Base-by-base conservation (phyloP, 2,113 vertebrate genomes). In the Pluvialis apricaria region DNA sequence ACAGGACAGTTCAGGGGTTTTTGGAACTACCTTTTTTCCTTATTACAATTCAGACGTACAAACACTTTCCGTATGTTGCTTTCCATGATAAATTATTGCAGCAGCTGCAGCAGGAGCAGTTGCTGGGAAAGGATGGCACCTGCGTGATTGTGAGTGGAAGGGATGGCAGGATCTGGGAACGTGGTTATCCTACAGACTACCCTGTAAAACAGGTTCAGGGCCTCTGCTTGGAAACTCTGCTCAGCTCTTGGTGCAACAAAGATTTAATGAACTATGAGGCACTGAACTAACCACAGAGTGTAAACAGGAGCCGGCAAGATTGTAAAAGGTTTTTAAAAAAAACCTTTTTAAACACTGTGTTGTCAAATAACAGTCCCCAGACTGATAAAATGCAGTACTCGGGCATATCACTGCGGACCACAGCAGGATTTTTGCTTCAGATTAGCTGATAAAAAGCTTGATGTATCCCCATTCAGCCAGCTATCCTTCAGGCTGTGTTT, bases 401-500 rank as follows among this genome's bases (percentile, higher is more conserved):
- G 3, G 91, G 68, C 89, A 88, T 88, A 96, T 94, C 77, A 31
- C 85, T 49, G 21, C 19, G 38, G 76, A 86, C 82, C 87, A 95
- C 82, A 80, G 90, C 72, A 83, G 85, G 90, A 86, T 86, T 92
- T 94, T 68, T 92, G 70, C 72, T 94, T 91, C 76, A 94, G 69
- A 94, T 66, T 52, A 87, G 62, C 86, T 84, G 93, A 96, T 90
- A 94, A 86, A 96, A 88, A 81, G 70, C 42, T 79, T 95, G 90
- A 91, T 90, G 73, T 42, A 88, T 86, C 57, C 75, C 69, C 60
- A 68, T 92, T 83, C 26, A 36, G 44, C 25, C 24, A 64, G 58
- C 64, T 96, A 86, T 76, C 78, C 82, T 90, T 95, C 89, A 94
- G 86, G 95, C 84, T 88, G 92, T 68, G 75, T 57, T 96, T 96